phyloP scores from a whole-genome alignment of 2,797 vertebrate species.

The Craterocephalus amniculus region DNA sequence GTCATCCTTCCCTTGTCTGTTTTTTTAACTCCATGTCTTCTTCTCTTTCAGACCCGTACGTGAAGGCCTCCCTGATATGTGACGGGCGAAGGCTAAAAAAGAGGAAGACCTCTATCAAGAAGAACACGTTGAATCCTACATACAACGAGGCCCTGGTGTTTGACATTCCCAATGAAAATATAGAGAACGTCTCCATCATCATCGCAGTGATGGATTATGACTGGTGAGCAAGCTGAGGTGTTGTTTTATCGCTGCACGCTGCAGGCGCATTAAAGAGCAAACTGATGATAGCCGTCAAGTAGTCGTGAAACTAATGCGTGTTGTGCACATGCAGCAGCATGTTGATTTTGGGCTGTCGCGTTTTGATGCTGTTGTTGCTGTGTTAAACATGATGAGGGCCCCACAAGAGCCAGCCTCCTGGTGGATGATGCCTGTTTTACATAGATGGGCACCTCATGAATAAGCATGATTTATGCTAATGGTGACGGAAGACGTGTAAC shows the following conservation, averaged over 20 bases:
- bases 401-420: slow-evolving; percentile 66
- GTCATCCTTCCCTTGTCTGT: not conserved
- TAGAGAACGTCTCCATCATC: slow-evolving; percentile 90
- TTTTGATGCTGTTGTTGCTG: slow-evolving; percentile 32
- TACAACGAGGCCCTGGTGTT: slow-evolving; percentile 97
- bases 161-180: slow-evolving; percentile 94
- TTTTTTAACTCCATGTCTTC: not conserved
- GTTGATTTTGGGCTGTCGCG: slow-evolving; percentile 38
- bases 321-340: slow-evolving; percentile 20
- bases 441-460: slow-evolving; percentile 73
- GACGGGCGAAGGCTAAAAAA: slow-evolving; percentile 94
- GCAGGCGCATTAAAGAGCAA: slow-evolving; percentile 23
- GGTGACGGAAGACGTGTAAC: slow-evolving; percentile 50
- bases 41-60: slow-evolving; percentile 88
- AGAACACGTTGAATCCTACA: slow-evolving; percentile 94
- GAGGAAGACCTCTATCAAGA: slow-evolving; percentile 96
- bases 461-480: slow-evolving; percentile 77
- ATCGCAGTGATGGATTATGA: slow-evolving; percentile 96
- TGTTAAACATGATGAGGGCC: slow-evolving; percentile 59
- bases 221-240: slow-evolving; percentile 82
- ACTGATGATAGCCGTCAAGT: slow-evolving; percentile 23
- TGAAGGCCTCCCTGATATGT: slow-evolving; percentile 93
- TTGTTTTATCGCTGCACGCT: slow-evolving; percentile 9
- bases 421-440: slow-evolving; percentile 71
- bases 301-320: slow-evolving; percentile 28